Conservation (phyloP, 2,113 vertebrate genomes). For the Mobula birostris region DNA sequence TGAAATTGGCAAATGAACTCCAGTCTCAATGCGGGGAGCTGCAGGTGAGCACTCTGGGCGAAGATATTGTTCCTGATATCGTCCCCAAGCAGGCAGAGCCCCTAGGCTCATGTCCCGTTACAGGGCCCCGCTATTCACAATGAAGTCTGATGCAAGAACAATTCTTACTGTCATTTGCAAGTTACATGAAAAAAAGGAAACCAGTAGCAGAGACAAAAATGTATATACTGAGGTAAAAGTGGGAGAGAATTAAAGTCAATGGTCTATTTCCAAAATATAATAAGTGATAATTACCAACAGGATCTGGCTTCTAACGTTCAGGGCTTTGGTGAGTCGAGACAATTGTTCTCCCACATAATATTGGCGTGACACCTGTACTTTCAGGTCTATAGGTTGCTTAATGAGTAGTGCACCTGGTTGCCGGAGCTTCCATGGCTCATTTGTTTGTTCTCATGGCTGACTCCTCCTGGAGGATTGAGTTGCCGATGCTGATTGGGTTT, state of each 20-base stretch:
- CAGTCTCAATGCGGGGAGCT: not conserved
- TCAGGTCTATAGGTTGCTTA: not conserved
- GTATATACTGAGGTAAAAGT: not conserved
- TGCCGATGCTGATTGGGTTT: not conserved
- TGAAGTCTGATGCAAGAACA: not conserved
- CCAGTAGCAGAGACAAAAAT: not conserved
- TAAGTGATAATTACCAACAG: not conserved
- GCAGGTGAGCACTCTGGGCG: not conserved
- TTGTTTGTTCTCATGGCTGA: not conserved
- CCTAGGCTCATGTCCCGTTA: not conserved
- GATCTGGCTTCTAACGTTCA: not conserved
- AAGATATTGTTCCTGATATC: not conserved
- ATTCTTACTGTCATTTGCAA: not conserved
- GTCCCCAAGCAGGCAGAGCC: not conserved
- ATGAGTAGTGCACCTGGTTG: not conserved
- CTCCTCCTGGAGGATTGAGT: not conserved
- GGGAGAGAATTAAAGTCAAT: not conserved
- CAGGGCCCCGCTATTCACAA: not conserved
- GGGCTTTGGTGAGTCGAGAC: not conserved
- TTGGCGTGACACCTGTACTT: conserved; percentile 12
- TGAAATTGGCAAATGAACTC: not conserved
- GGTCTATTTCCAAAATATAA: not conserved
- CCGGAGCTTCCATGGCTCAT: not conserved
- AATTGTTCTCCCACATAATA: conserved; percentile 17
- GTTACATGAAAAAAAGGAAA: not conserved